These are phyloP conservation scores for Pseudorhombus dupliciocellatus DNA, from an alignment of 2,113 vertebrate species.

Conservation along the genomic window DNA sequence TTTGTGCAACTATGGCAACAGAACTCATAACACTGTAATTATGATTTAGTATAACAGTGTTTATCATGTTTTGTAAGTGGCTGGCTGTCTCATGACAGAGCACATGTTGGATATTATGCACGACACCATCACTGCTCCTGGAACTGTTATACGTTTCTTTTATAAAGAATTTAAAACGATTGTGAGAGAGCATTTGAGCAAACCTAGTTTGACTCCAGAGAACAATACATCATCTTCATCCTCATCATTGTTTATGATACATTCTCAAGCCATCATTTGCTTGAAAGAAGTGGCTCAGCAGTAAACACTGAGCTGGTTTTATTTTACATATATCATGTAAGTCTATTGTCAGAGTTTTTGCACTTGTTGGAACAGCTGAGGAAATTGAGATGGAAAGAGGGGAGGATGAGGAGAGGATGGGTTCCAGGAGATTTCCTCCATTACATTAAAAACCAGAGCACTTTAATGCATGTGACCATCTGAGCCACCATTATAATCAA, in stretches of 20 bases:
- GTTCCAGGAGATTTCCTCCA: not conserved
- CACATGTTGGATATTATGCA: not conserved
- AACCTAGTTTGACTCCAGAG: not conserved
- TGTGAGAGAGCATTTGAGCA: not conserved
- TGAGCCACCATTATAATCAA: conserved; percentile 1
- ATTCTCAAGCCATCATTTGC: no score
- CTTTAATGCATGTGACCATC: not conserved
- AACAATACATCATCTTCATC: not conserved
- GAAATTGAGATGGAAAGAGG: not conserved
- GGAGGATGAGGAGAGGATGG: not conserved
- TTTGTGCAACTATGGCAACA: not conserved
- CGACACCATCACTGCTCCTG: conserved; percentile 7
- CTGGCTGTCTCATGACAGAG: not conserved
- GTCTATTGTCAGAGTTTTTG: not conserved
- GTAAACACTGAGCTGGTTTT: conserved; percentile 1
- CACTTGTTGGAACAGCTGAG: not conserved
- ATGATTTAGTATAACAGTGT: not conserved
- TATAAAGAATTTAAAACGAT: not conserved
- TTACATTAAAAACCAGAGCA: conserved; percentile 15
- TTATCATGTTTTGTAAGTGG: conserved; percentile 4
- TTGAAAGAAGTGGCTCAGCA: not conserved
- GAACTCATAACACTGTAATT: not conserved
- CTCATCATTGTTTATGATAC: not conserved
- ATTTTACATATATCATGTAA: no score
- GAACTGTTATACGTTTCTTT: not conserved